Base-by-base conservation (phyloP, 1,140 invertebrate species). In the Conus ventricosus region DNA sequence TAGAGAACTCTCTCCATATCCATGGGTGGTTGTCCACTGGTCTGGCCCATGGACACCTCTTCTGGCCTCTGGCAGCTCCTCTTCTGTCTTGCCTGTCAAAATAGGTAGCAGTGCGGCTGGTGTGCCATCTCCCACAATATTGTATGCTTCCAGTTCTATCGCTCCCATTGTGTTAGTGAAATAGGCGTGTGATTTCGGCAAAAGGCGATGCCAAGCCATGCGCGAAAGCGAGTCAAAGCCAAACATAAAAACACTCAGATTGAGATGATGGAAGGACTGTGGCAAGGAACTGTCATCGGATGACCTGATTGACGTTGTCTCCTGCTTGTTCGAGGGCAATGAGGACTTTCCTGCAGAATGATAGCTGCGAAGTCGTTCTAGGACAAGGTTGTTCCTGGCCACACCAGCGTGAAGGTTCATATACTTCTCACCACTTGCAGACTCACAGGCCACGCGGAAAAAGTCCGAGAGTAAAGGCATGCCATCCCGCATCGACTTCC, bases 121-220 rank as follows among this genome's bases (percentile, higher is more conserved):
- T 0, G 98, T 99, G 0, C 98, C 98, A 95, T 99, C 98, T 0
- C 98, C 98, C 4, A 99, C 97, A 87, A 98, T 98, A 92, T 98
- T 98, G 91, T 98, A 97, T 88, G 97, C 97, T 92, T 98, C 88
- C 5, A 98, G 94, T 11, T 98, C 95, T 25, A 96, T 95, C 8
- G 96, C 96, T 39, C 96, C 95, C 27, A 98, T 94, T 13, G 95
- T 94, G 15, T 98, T 95, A 0, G 95, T 97, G 54, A 99, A 95
- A 93, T 97, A 98, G 51, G 96, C 95, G 92, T 97, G 97, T 13
- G 97, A 97, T 90, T 97, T 97, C 2, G 98, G 98, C 81, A 99
- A 95, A 92, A 97, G 97, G 71, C 98, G 96, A 51, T 97, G 97
- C 93, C 98, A 98, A 5, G 97, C 97, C 94, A 98, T 97, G 76